These are phyloP conservation scores for Drosophila anomelani DNA, from an alignment of 2,888 invertebrate species.

Conservation along the genomic window DNA sequence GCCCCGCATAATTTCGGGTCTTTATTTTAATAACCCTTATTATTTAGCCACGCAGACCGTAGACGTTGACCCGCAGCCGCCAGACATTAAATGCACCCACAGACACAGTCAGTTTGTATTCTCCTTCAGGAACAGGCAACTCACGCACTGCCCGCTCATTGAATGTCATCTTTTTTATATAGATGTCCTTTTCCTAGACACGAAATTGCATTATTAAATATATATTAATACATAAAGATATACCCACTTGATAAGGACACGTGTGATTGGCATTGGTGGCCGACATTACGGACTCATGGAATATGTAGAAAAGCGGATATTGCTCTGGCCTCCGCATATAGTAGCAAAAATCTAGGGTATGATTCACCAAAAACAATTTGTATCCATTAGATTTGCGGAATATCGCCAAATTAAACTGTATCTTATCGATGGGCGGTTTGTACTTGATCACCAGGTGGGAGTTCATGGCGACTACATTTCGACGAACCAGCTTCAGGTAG, in stretches of 20 bases:
- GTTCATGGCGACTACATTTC: conserved; percentile 23
- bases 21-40: conserved; percentile 1
- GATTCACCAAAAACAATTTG: conserved; percentile 29
- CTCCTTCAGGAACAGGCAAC: conserved; percentile 18
- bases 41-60: conserved; percentile 18
- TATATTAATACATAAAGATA: background rate
- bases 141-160: conserved; percentile 6
- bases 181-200: conserved; percentile 17
- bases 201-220: background rate
- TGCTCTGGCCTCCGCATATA: conserved; percentile 25
- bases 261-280: conserved; percentile 39
- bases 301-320: conserved; percentile 31
- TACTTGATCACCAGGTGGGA: conserved; percentile 8
- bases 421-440: conserved; percentile 16
- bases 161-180: conserved; percentile 22
- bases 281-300: conserved; percentile 7
- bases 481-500: conserved; percentile 17
- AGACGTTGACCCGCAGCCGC: conserved; percentile 23
- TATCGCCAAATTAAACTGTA: conserved; percentile 34
- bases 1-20: background rate
- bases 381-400: conserved; percentile 42
- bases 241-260: conserved; percentile 40
- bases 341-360: conserved; percentile 37
- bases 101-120: conserved; percentile 18
- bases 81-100: conserved; percentile 20